Conservation (phyloP, 2,113 vertebrate genomes). For the Ctenomys sociabilis region DNA sequence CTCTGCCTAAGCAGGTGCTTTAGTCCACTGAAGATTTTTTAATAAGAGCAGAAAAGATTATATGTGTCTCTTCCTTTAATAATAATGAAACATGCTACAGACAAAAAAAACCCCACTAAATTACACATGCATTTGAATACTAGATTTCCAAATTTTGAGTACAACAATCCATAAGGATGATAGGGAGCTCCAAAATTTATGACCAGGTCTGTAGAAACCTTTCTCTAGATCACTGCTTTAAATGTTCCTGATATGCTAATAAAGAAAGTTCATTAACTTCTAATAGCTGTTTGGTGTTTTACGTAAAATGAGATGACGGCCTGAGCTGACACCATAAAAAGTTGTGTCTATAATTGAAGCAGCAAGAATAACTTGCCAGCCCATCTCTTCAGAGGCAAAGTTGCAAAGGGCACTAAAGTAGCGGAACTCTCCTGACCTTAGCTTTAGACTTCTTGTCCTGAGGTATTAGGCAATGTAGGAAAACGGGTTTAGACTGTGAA, state of each 20-base stretch:
- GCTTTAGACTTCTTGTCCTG: background rate
- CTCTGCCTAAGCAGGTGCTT: no score
- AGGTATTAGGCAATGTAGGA: background rate
- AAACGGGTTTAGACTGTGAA: background rate
- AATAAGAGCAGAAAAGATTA: background rate
- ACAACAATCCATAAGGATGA: constrained; percentile 58
- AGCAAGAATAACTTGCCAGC: constrained; percentile 66
- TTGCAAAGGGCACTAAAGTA: background rate
- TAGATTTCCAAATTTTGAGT: constrained; percentile 52
- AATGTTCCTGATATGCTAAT: constrained; percentile 72
- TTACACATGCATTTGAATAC: background rate
- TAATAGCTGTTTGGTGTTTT: constrained; percentile 70
- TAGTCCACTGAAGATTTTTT: background rate
- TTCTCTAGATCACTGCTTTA: constrained; percentile 76
- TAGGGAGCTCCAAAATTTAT: constrained; percentile 62
- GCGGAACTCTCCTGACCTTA: background rate
- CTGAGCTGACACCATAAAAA: constrained; percentile 73
- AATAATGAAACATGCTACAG: background rate
- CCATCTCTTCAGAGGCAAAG: constrained; percentile 34
- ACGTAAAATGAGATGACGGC: constrained; percentile 69
- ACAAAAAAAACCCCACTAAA: background rate
- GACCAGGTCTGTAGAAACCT: constrained; percentile 10
- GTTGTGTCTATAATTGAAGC: constrained; percentile 65
- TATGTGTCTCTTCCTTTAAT: background rate
- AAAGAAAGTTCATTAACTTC: constrained; percentile 78